Base-by-base conservation (phyloP, 2,888 invertebrate genomes). In the Epistrophella euchroma region DNA sequence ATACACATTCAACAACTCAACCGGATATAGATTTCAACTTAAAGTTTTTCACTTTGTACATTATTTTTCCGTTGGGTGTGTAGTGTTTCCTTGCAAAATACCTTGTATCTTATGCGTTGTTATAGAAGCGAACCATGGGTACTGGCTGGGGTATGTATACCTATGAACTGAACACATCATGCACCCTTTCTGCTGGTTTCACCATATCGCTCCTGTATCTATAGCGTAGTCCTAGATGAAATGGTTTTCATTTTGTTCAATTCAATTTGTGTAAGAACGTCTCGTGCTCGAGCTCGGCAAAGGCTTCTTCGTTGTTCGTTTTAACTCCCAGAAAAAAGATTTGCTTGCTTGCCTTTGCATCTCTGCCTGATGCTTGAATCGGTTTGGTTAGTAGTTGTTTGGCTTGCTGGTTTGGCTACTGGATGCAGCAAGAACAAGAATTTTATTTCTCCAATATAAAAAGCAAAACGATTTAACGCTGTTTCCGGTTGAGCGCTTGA, bases 11-110 rank as follows among this genome's bases (percentile, higher is more conserved):
- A 83, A 83, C 77, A 83, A 83, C 60, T 78, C 78, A 68, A 73
- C 78, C 73, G 82, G 82, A 83, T 83, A 78, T 83, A 73, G 78
- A 83, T 83, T 83, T 83, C 82, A 78, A 83, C 77, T 78, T 78
- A 78, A 78, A 77, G 82, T 77, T 77, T 60, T 71, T 71, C 62
- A 60, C 55, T 77, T 58, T 77, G 66, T 72, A 28, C 60, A 77
- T 66, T 82, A 77, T 75, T 81, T 79, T 76, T 35, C 64, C 17
- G 70, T 66, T 82, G 64, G 40, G 72, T 77, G 72, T 73, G 35
- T 64, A 77, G 45, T 60, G 56, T 43, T 81, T 28, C 28, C 25
- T 64, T 19, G 32, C 11, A 50, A 10, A 50, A 50, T 71, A 28
- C 52, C 45, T 70, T 71, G 60, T 56, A 52, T 56, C 32, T 32